Conservation (phyloP, 2,888 invertebrate genomes). For the Lycocerus yunnanus region DNA sequence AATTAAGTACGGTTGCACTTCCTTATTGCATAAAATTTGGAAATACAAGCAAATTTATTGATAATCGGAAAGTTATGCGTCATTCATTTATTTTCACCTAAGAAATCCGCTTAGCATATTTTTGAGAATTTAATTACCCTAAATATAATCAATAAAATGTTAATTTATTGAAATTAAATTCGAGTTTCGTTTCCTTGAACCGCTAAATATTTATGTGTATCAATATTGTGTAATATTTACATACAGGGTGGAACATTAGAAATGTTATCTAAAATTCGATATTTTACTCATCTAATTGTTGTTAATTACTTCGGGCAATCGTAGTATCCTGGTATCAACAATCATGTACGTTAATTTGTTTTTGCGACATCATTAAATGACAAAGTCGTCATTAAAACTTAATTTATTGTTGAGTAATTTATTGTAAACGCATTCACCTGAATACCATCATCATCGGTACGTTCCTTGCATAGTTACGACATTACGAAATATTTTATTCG, state of each 20-base stretch:
- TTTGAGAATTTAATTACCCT: background rate
- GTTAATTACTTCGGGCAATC: no score
- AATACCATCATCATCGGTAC: background rate
- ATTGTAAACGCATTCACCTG: background rate
- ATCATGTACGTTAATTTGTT: background rate
- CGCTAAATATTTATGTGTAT: background rate
- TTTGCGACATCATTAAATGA: background rate
- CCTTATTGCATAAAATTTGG: background rate
- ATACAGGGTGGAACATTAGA: background rate
- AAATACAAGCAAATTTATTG: background rate
- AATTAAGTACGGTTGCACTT: background rate
- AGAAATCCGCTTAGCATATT: background rate
- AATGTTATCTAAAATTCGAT: background rate
- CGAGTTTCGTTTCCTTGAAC: background rate
- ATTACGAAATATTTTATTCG: no score
- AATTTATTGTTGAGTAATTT: background rate
- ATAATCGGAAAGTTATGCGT: background rate
- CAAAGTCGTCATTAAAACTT: background rate
- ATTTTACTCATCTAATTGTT: background rate
- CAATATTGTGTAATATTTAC: no score
- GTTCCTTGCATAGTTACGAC: background rate
- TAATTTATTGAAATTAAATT: background rate
- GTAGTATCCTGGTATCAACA: no score
- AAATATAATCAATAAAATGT: background rate
- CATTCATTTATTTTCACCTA: background rate